Conservation (phyloP, 2,888 invertebrate species). For the Antheraea yamamai region DNA sequence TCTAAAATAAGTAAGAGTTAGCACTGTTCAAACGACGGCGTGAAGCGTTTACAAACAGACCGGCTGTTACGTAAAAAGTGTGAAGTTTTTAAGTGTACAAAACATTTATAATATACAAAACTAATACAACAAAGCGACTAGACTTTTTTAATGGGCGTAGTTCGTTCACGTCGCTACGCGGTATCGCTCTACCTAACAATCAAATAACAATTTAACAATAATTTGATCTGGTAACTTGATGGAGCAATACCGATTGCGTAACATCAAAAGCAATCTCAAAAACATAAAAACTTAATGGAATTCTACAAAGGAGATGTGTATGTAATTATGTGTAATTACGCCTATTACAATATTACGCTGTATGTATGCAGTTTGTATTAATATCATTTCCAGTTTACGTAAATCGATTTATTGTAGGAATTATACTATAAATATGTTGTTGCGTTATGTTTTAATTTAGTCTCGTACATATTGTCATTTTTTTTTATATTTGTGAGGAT, state of each 20-base stretch:
- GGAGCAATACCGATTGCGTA: slow-evolving; percentile 13
- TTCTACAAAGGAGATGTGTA: not conserved
- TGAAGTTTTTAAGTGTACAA: not conserved
- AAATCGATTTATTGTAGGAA: not conserved
- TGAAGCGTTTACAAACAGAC: not conserved
- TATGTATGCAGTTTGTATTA: not conserved
- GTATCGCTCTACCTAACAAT: slow-evolving; percentile 2
- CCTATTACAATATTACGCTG: not conserved
- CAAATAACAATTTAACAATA: slow-evolving; percentile 12
- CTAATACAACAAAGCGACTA: slow-evolving; percentile 9
- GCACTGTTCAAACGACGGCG: not conserved
- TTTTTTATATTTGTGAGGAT: not conserved
- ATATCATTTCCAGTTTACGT: not conserved
- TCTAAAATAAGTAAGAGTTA: slow-evolving; percentile 7
- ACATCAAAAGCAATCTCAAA: not conserved
- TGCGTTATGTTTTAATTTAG: not conserved
- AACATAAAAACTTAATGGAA: slow-evolving; percentile 15
- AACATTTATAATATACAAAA: slow-evolving; percentile 10
- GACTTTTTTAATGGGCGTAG: not conserved
- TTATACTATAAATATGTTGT: not conserved
- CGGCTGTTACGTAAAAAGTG: slow-evolving; percentile 10
- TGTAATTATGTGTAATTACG: not conserved
- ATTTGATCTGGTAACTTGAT: slow-evolving; percentile 8
- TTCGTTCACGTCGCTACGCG: not conserved
- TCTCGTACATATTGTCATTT: too few species aligned